phyloP scores from a whole-genome alignment of 1,140 invertebrate species.

The Trinorchestia longiramus region DNA sequence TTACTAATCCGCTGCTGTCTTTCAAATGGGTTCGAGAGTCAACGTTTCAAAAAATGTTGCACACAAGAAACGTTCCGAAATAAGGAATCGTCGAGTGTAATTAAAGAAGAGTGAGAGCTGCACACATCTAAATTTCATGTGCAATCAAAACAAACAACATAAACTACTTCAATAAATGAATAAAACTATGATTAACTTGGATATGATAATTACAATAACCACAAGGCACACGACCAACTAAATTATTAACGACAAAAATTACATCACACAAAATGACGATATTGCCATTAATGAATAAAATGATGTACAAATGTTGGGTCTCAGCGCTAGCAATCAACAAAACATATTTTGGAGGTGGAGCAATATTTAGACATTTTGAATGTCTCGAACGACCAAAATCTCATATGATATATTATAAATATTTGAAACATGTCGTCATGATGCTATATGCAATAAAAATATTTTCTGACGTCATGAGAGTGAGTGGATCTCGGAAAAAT shows the following conservation, averaged over 20 bases:
- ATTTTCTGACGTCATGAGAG: background rate
- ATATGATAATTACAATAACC: background rate
- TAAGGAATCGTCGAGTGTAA: background rate
- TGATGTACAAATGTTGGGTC: background rate
- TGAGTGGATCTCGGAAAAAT: background rate
- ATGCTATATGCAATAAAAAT: background rate
- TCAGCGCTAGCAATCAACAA: background rate
- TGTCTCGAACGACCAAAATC: no score
- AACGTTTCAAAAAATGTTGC: background rate
- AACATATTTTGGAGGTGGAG: background rate
- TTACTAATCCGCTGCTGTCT: background rate
- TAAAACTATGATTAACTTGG: background rate
- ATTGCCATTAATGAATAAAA: background rate
- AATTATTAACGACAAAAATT: background rate
- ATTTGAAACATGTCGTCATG: no score
- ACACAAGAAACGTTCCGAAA: background rate
- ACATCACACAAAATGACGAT: background rate
- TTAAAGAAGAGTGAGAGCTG: background rate
- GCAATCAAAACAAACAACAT: background rate
- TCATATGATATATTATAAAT: no score
- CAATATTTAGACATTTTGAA: background rate
- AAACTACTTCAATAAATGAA: background rate
- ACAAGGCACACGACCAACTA: background rate
- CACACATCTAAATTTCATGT: background rate
- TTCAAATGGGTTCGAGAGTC: background rate